Base-by-base conservation (phyloP, 2,888 invertebrate species). In the Hirtodrosophila duncani region DNA sequence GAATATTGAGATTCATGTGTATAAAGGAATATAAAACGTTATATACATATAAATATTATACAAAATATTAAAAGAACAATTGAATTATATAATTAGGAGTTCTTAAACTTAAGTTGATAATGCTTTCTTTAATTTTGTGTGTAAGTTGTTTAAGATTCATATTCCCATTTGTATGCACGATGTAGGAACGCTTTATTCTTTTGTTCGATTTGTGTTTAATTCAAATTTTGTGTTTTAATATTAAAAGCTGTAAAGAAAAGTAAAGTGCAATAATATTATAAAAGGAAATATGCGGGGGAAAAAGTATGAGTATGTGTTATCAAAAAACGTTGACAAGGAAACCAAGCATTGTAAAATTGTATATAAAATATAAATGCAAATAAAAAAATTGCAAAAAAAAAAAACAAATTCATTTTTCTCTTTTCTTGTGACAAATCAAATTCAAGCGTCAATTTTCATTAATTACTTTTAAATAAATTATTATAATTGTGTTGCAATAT, bases 351-450 rank as follows among this genome's bases (percentile, higher is more conserved):
- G 72, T 71, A 77, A 63, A 71, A 67, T 77, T 72, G 78, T 72
- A 72, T 58, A 72, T 72, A 71, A 63, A 63, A 68, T 63, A 68
- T 77, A 64, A 72, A 72, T 52, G 71, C 77, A 77, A 72, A 71
- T 71, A 74, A 70, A 70, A 9, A 11, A 45, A 38, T 8, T 26
- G 17, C 38, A 42, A 65, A 65, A 41, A 62, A 71, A 53, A 66
- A 70, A 56, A 49, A 39, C n/a, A n/a, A n/a, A n/a, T n/a, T n/a
- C n/a, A n/a, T n/a, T n/a, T n/a, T n/a, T n/a, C n/a, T n/a, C n/a
- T n/a, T n/a, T n/a, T n/a, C n/a, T n/a, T n/a, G n/a, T n/a, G n/a
- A 50, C 57, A 64, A 57, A 30, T 24, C 14, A 38, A 41, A 20
- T 20, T 24, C 13, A 11, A 18, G 11, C 5, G 13, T 24, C n/a